These are phyloP conservation scores for Drosophila truncata DNA, from an alignment of 1,140 invertebrate genomes.

Conservation along the genomic window DNA sequence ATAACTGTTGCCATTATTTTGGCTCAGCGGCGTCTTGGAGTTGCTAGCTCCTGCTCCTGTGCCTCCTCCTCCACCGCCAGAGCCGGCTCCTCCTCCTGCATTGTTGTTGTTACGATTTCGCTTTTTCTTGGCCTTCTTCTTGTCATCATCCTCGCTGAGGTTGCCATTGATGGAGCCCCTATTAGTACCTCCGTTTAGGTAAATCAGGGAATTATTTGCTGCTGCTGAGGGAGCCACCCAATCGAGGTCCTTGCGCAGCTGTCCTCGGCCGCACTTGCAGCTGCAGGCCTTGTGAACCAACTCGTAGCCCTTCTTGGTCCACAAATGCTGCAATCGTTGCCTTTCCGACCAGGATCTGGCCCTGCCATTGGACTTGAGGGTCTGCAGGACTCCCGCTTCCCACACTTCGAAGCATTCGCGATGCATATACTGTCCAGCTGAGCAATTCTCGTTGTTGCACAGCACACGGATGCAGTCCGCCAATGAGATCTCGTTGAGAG, in stretches of 20 bases:
- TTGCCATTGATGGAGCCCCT: conserved; percentile 39
- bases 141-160: conserved; percentile 85
- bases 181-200: conserved; percentile 37
- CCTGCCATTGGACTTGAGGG: conserved; percentile 94
- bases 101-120: conserved; percentile 86
- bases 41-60: background rate
- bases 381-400: conserved; percentile 95
- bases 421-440: conserved; percentile 96
- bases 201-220: conserved; percentile 12
- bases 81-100: background rate
- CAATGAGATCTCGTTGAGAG: conserved; percentile 91
- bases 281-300: conserved; percentile 95
- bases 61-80: background rate
- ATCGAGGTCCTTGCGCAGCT: conserved; percentile 97
- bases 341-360: conserved; percentile 97
- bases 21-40: conserved; percentile 45
- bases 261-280: conserved; percentile 94
- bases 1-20: conserved; percentile 48
- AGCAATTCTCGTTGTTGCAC: conserved; percentile 97
- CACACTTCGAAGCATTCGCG: conserved; percentile 97
- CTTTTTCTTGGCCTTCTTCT: conserved; percentile 91
- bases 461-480: conserved; percentile 94
- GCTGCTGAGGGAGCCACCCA: conserved; percentile 90
- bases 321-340: conserved; percentile 96
- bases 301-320: conserved; percentile 99